phyloP scores from a whole-genome alignment of 2,113 vertebrate genomes.

The Zosterops hypoxanthus region DNA sequence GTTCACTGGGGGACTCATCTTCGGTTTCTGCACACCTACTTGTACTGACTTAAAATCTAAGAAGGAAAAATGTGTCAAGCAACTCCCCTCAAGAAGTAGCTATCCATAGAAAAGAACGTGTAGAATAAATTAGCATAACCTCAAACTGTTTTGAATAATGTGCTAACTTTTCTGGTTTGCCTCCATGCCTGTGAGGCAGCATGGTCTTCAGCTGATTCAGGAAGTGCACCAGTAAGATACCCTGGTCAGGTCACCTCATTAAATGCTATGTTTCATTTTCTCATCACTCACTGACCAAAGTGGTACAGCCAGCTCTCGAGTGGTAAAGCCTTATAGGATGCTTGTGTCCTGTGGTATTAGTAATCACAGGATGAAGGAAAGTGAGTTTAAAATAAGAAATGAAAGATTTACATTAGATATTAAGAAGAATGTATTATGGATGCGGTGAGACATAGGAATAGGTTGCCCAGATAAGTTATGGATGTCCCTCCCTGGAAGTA shows the following conservation, averaged over 20 bases:
- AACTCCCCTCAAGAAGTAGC: neutral
- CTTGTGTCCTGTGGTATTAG: neutral
- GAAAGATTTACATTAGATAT: neutral
- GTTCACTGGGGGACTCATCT: neutral
- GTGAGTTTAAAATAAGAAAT: neutral
- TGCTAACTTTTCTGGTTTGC: neutral
- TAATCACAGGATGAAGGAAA: neutral
- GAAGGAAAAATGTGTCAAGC: neutral
- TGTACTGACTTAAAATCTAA: neutral
- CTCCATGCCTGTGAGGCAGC: neutral
- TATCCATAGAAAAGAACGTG: neutral
- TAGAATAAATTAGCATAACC: neutral
- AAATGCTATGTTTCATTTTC: neutral
- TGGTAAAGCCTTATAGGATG: neutral
- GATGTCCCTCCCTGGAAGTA: neutral
- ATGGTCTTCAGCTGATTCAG: neutral
- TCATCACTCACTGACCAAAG: neutral
- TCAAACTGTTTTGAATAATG: neutral
- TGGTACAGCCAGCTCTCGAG: neutral
- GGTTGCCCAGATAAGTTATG: neutral
- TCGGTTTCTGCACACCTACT: neutral
- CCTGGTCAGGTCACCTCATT: fast-evolving
- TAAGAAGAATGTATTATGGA: neutral
- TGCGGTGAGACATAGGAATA: neutral
- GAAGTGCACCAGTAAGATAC: neutral